Base-by-base conservation (phyloP, 2,888 invertebrate genomes). In the Rhaphigaster nebulosa region DNA sequence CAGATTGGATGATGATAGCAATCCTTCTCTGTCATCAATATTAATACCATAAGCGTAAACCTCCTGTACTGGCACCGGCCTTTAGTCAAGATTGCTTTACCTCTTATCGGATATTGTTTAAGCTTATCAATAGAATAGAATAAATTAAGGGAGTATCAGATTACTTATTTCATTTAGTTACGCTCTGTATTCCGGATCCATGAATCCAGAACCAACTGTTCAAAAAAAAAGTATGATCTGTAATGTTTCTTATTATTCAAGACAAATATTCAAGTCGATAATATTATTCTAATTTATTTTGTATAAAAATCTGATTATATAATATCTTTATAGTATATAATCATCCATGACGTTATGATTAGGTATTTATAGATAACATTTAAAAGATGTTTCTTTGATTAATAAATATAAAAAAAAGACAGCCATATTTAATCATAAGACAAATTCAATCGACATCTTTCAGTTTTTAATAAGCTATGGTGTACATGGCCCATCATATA, bases 11-110 rank as follows among this genome's bases (percentile, higher is more conserved):
- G 70, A 76, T 76, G 70, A 65, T 65, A 4, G 6, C 70, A 76
- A 76, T 76, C 70, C 70, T 76, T 76, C 70, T 8, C 34, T 76
- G 70, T 38, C 70, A 76, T 76, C 70, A 76, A 76, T 76, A 76
- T 76, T 76, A 76, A 76, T 38, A 38, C 18, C 70, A 38, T 76
- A 76, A 76, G 34, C 70, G 3, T 23, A 20, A 20, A 29, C 4
- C 4, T 60, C n/a, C 60, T 56, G 15, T 18, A 52, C 56, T 56
- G 26, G 23, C 6, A 26, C n/a, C 8, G 29, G n/a, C 6, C 34
- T 76, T 23, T 38, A 76, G 70, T 76, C 70, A 76, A 76, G 65
- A 76, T 76, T 76, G 70, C 38, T 26, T 23, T 38, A 38, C 70
- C 70, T 76, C 20, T 38, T 76, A 76, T 38, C 70, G 38, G 38